Evolutionary conservation across 2,113 vertebrate genomes (phyloP), one percentile per base, ranked within the genome.

Genomic region (Corythaeola cristata): DNA sequence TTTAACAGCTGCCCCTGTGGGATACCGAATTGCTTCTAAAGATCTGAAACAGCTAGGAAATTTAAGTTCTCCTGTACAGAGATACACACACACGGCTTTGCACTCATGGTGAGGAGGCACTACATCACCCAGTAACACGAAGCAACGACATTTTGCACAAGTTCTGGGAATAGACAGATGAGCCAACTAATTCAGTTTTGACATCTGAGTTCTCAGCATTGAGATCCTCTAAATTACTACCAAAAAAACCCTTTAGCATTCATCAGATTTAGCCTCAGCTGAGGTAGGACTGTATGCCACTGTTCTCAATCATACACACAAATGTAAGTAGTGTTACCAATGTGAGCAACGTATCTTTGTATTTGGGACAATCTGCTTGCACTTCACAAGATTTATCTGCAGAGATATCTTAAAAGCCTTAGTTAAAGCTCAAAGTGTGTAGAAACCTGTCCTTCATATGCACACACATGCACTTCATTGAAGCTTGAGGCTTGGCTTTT

Each of bases 381-480:
- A 32, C 37, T 58, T 66, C 41, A 41, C 18, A 62, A 30, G 41
- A 67, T 50, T 66, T 59, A 56, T 21, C 32, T 79, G 28, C 60
- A 95, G 30, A 88, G 37, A n/a, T 3, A 84, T 2, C 56, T 69
- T 47, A 32, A 50, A 89, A 87, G 44, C 26, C 52, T 69, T 50
- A 45, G 21, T 6, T 0, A 0, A 91, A 78, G 52, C 66, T 76
- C n/a, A 21, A 33, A 55, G 47, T 8, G 62, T 55, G 37, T 10
- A 68, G n/a, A 82, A 85, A 63, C 4, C 12, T 32, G 24, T 23
- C 58, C 71, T 68, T 26, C 26, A 17, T 5, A 15, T 3, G 11
- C 30, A 69, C 1, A 0, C 32, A 8, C 15, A 18, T 3, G 16
- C 6, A 23, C n/a, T 75, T 47, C n/a, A 59, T 0, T 56, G 22